phyloP scores from a whole-genome alignment of 1,140 invertebrate genomes.

The Thereuonema tuberculata region DNA sequence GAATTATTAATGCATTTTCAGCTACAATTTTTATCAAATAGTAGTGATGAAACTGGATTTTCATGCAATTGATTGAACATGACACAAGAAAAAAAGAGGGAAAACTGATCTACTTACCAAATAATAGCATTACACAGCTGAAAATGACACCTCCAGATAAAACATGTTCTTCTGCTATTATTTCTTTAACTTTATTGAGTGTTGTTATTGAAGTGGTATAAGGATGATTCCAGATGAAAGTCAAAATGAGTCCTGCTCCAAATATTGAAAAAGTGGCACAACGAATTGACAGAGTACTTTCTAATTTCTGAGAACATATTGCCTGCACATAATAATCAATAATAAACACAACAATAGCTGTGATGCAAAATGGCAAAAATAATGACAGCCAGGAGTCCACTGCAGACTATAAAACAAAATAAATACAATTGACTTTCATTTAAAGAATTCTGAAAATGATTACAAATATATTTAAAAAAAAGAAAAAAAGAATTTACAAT shows the following conservation, averaged over 20 bases:
- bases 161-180: background rate
- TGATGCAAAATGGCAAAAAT: conserved; percentile 26
- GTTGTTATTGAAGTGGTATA: background rate
- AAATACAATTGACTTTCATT: background rate
- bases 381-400: conserved; percentile 25
- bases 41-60: too few species aligned
- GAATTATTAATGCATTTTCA: too few species aligned
- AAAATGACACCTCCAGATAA: conserved; percentile 3
- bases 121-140: conserved; percentile 2
- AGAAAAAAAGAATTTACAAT: background rate
- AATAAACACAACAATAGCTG: conserved; percentile 28
- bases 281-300: conserved; percentile 16
- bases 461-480: too few species aligned
- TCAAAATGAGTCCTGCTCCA: background rate
- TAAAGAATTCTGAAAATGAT: too few species aligned
- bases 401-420: conserved; percentile 15
- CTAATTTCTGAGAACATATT: conserved; percentile 25
- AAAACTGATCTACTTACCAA: too few species aligned
- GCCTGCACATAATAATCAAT: conserved; percentile 34
- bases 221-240: background rate
- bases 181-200: background rate
- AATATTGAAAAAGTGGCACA: background rate
- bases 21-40: too few species aligned
- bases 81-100: too few species aligned
- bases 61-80: too few species aligned